Evolutionary conservation across 2,113 vertebrate species (phyloP).

Genomic region (Microtus montanus): DNA sequence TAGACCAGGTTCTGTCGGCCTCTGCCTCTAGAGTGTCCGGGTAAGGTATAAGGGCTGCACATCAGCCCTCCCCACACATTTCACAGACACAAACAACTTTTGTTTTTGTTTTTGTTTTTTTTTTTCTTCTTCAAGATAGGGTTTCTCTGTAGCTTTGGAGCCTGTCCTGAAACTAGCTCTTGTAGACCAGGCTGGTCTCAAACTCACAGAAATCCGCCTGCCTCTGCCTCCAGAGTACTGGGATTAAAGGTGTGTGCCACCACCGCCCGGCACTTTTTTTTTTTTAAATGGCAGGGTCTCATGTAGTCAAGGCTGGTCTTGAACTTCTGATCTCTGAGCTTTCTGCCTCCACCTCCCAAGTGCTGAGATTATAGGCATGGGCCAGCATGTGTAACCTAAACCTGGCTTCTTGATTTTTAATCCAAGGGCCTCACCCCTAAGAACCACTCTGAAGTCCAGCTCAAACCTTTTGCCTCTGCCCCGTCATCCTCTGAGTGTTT

Average conservation of each 20-base stretch:
- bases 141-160: too few relatives aligned
- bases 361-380: not conserved
- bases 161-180: too few relatives aligned
- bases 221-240: too few relatives aligned
- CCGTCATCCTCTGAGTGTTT: not conserved
- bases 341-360: not conserved
- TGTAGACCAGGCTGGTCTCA: too few relatives aligned
- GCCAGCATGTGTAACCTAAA: not conserved
- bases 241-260: too few relatives aligned
- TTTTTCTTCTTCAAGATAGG: too few relatives aligned
- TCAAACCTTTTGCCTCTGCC: not conserved
- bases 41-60: not conserved
- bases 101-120: too few relatives aligned
- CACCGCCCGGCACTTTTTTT: too few relatives aligned
- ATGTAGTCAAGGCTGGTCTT: not conserved
- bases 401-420: not conserved
- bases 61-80: too few relatives aligned
- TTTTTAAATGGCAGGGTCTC: not conserved
- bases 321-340: not conserved
- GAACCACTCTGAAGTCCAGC: not conserved
- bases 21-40: not conserved
- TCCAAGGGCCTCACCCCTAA: not conserved
- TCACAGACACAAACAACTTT: too few relatives aligned
- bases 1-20: not conserved
- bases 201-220: too few relatives aligned